Evolutionary conservation across 2,888 invertebrate genomes (phyloP).

Genomic region (Dasysyrphus tricinctus): DNA sequence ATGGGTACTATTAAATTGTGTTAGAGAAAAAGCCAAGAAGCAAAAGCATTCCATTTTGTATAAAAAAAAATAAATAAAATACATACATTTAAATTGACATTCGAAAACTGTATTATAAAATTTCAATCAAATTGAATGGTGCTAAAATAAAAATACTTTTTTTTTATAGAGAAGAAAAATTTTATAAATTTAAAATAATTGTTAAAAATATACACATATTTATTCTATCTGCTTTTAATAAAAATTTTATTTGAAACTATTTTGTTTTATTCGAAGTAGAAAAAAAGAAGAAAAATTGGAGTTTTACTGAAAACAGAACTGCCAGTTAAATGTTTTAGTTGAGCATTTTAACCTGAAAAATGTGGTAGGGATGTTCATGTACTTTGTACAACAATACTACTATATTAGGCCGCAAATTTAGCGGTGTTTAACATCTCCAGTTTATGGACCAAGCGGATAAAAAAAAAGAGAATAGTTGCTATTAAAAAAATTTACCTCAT

Average conservation of each 20-base stretch:
- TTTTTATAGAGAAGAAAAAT: slow-evolving; percentile 20
- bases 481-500: too few relatives aligned
- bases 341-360: too few relatives aligned
- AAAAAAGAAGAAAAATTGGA: background rate
- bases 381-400: too few relatives aligned
- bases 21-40: slow-evolving; percentile 45
- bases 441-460: too few relatives aligned
- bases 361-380: too few relatives aligned
- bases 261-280: background rate
- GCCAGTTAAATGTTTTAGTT: too few relatives aligned
- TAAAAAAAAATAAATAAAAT: background rate
- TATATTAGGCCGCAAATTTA: too few relatives aligned
- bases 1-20: slow-evolving; percentile 49
- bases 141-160: slow-evolving; percentile 60
- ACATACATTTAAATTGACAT: slow-evolving; percentile 33
- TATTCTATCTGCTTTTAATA: slow-evolving; percentile 72
- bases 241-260: slow-evolving; percentile 65
- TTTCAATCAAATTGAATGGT: slow-evolving; percentile 66
- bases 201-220: slow-evolving; percentile 65
- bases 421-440: too few relatives aligned
- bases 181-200: slow-evolving; percentile 58
- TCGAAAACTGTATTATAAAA: slow-evolving; percentile 47
- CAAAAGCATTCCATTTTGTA: slow-evolving; percentile 70
- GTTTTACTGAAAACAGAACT: too few relatives aligned
- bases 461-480: too few relatives aligned